Evolutionary conservation across 2,113 vertebrate genomes (phyloP), one percentile per base, ranked within the genome.

Genomic region (Nibea coibor): DNA sequence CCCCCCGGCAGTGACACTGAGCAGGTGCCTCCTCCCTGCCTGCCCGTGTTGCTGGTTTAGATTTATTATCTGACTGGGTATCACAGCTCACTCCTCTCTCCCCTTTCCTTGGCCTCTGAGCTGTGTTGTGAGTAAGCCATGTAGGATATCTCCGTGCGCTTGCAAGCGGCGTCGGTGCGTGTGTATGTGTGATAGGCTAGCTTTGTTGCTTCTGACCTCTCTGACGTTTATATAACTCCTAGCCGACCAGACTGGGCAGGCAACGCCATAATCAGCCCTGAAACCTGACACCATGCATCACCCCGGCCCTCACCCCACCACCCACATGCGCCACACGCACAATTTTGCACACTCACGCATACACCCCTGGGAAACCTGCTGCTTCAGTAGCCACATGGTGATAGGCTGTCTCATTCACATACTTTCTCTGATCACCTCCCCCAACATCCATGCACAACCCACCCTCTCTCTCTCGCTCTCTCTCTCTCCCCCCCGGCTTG

Each of bases 231-330:
- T 87, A 80, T 93, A 93, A 93, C 80, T 90, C 84, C 24, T 28
- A 84, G 88, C 64, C 82, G 61, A 80, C 63, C 62, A 83, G 81
- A 90, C 82, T 70, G 87, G 88, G 75, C 89, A 75, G 61, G 26
- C 83, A 70, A 65, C 74, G 47, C 82, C 87, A 87, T 92, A 94
- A 93, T 88, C 93, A 42, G 70, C 68, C 85, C 72, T 92, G 93
- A 93, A 96, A 94, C 56, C 17, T 75, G 90, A 93, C 91, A 94
- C 83, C 87, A 82, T 72, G 66, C 84, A 66, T 85, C 91, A 90
- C 71, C 63, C 69, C 22, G 57, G 72, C 12, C 1, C 83, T 78
- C 45, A 4, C 15, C 20, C 10, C 45, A 53, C 72, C 39, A 87
- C 65, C 57, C 71, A 77, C 80, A 63, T 31, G 45, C 53, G 0